Conservation (phyloP, 2,113 vertebrate genomes). For the Bagarius yarrelli region DNA sequence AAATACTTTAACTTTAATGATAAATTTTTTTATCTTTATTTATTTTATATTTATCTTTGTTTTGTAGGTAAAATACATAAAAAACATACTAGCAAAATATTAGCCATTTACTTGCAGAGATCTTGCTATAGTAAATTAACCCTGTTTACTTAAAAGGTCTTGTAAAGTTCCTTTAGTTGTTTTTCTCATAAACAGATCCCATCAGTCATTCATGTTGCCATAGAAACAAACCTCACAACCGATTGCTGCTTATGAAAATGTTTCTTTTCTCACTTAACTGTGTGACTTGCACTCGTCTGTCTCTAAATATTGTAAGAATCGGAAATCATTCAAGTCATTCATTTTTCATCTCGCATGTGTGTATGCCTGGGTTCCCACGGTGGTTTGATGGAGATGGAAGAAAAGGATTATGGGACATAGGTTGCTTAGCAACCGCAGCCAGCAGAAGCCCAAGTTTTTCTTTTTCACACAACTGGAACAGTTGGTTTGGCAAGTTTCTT, state of each 20-base stretch:
- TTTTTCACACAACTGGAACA: too few relatives aligned
- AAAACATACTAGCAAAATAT: background rate
- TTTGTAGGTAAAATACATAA: too few relatives aligned
- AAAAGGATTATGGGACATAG: slow-evolving; percentile 32
- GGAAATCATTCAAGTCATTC: slow-evolving; percentile 10
- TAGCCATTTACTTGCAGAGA: background rate
- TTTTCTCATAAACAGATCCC: slow-evolving; percentile 20
- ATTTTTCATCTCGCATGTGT: slow-evolving; percentile 21
- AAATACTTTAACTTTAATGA: too few relatives aligned
- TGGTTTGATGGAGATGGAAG: slow-evolving; percentile 16
- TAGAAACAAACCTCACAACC: slow-evolving; percentile 17
- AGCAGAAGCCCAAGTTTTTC: slow-evolving; percentile 28
- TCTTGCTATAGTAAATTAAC: background rate
- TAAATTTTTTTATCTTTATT: too few relatives aligned
- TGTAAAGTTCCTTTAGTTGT: too few relatives aligned
- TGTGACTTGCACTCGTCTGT: background rate
- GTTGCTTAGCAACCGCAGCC: slow-evolving; percentile 45
- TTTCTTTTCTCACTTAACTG: background rate
- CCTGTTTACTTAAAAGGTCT: background rate
- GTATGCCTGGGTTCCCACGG: slow-evolving; percentile 26
- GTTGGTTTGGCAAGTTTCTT: background rate
- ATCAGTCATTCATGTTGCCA: slow-evolving; percentile 35
- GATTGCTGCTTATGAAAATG: background rate
- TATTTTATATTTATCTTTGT: too few relatives aligned
- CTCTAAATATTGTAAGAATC: slow-evolving; percentile 13